Evolutionary conservation across 2,113 vertebrate genomes (phyloP).

Genomic region (Ceyx melanurus): DNA sequence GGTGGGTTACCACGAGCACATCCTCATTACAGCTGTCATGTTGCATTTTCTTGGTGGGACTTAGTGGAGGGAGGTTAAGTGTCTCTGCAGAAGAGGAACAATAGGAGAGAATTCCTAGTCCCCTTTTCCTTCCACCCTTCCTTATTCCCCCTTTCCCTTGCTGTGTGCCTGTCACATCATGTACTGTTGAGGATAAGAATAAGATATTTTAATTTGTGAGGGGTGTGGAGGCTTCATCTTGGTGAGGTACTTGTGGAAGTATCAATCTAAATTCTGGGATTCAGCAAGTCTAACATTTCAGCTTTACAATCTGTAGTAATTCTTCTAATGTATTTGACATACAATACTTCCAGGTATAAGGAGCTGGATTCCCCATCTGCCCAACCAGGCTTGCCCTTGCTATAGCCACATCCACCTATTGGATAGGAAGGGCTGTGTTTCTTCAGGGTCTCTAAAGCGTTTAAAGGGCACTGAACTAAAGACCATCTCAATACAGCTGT

Average conservation of each 20-base stretch:
- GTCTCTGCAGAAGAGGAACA: not conserved
- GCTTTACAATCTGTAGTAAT: not conserved
- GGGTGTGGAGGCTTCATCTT: not conserved
- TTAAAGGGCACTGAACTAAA: conserved; percentile 11
- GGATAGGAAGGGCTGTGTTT: not conserved
- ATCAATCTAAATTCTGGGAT: not conserved
- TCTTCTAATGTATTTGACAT: not conserved
- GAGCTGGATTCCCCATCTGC: not conserved
- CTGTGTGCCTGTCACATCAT: not conserved
- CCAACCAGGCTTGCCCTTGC: not conserved
- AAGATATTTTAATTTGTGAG: not conserved
- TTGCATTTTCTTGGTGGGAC: not conserved
- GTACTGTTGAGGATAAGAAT: not conserved
- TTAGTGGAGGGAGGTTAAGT: not conserved
- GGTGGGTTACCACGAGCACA: not conserved
- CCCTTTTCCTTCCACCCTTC: not conserved
- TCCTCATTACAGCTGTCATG: not conserved
- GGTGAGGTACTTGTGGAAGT: not conserved
- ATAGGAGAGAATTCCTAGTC: not conserved
- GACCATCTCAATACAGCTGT: not conserved
- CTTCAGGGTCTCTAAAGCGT: not conserved
- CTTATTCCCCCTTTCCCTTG: not conserved
- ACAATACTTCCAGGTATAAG: not conserved
- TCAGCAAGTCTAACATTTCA: not conserved
- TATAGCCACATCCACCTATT: not conserved